Percentiles rank a stretch among this genome's conserved stretches.
Conservation (phyloP, 2,797 vertebrate species). For the Mus spretus region DNA sequence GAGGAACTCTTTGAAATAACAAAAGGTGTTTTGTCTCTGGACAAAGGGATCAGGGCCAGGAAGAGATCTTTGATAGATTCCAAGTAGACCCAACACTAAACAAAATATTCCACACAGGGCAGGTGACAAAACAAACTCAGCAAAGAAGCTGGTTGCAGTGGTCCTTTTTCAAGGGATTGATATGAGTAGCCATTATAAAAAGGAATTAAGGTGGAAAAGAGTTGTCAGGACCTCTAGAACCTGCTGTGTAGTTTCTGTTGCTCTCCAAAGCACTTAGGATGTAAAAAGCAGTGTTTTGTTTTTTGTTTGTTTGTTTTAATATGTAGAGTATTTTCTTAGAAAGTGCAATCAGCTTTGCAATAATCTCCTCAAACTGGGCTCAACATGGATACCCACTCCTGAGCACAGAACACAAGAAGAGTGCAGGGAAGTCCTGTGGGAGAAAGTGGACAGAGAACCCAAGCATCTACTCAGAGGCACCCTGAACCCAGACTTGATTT, state of each 20-base stretch:
- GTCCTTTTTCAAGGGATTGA: constrained; percentile 60
- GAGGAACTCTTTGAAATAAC: neutral
- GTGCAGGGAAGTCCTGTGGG: neutral
- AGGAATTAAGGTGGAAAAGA: constrained; percentile 42
- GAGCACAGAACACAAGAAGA: neutral
- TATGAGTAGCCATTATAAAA: constrained; percentile 55
- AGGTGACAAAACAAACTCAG: neutral
- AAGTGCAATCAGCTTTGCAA: constrained; percentile 62
- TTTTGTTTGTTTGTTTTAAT: constrained; percentile 20
- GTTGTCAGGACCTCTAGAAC: constrained; percentile 37
- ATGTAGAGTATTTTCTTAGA: constrained; percentile 65
- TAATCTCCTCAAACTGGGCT: constrained; percentile 46
- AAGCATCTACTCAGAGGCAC: neutral
- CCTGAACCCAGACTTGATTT: neutral
- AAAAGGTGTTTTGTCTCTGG: neutral
- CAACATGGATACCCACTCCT: rapidly evolving
- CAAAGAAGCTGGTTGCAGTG: neutral
- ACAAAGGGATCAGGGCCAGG: neutral
- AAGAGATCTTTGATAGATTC: neutral
- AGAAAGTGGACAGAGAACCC: neutral
- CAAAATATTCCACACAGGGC: neutral
- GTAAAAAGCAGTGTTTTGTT: constrained; percentile 27
- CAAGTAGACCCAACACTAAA: neutral
- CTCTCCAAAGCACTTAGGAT: constrained; percentile 60
- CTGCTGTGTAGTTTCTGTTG: constrained; percentile 52